phyloP scores from a whole-genome alignment of 1,140 invertebrate species.

The Pseudomyrmex sp. region DNA sequence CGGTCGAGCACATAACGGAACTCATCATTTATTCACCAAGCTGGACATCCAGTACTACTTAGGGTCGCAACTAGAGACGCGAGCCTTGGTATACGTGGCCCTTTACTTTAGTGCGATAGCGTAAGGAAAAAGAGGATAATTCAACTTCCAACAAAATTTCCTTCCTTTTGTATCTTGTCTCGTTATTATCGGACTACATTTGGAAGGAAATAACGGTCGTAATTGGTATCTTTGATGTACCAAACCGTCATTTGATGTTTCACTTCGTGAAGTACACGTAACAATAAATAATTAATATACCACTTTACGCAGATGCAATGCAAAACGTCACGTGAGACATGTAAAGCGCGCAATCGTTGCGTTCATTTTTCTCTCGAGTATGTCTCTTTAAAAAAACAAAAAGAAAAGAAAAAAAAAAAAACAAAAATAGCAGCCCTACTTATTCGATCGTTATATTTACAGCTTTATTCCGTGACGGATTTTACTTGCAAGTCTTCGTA shows the following conservation, averaged over 20 bases:
- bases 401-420: too few relatives aligned
- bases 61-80: slow-evolving; percentile 8
- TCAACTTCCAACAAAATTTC: slow-evolving; percentile 8
- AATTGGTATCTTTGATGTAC: too few relatives aligned
- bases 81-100: slow-evolving; percentile 20
- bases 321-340: too few relatives aligned
- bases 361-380: too few relatives aligned
- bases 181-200: not conserved
- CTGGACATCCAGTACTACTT: slow-evolving; percentile 29
- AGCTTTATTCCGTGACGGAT: not conserved
- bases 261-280: too few relatives aligned
- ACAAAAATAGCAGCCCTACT: too few relatives aligned
- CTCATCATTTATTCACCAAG: slow-evolving; percentile 27
- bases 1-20: not conserved
- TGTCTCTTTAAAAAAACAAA: too few relatives aligned
- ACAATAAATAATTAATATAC: too few relatives aligned
- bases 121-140: slow-evolving; percentile 5
- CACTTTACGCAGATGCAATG: too few relatives aligned
- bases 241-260: too few relatives aligned
- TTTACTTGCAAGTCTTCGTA: slow-evolving; percentile 1
- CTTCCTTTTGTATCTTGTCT: not conserved
- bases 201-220: not conserved
- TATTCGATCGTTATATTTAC: not conserved
- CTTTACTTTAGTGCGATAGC: slow-evolving; percentile 8
- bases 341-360: too few relatives aligned